phyloP scores from a whole-genome alignment of 1,140 invertebrate genomes.

The Neoseiulus cucumeris region DNA sequence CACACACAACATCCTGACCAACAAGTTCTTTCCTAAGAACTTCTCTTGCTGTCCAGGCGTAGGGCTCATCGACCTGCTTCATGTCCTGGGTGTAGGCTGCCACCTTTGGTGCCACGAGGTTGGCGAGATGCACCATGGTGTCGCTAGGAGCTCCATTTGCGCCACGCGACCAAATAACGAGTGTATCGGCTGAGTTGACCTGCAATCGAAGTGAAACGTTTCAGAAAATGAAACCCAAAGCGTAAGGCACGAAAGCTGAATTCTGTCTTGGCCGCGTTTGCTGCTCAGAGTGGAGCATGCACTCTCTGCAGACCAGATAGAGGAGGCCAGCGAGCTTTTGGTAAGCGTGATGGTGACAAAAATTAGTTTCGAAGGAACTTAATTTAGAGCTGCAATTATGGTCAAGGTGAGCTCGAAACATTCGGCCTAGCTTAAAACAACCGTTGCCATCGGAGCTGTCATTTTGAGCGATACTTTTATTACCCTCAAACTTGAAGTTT shows the following conservation, averaged over 20 bases:
- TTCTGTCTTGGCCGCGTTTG: not conserved
- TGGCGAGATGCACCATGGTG: not conserved
- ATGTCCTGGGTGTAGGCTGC: not conserved
- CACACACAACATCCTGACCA: not conserved
- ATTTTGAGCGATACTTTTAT: no score
- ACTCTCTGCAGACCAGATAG: not conserved
- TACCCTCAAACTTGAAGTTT: no score
- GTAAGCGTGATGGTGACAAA: not conserved
- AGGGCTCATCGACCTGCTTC: not conserved
- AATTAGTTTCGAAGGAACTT: not conserved
- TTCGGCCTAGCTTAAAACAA: no score
- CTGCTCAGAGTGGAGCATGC: not conserved
- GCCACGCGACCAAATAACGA: not conserved
- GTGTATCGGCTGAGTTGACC: not conserved
- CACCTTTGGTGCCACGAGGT: not conserved
- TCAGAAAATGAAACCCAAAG: not conserved
- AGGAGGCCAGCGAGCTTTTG: not conserved
- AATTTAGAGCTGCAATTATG: not conserved
- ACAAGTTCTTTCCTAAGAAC: not conserved
- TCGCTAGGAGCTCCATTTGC: not conserved
- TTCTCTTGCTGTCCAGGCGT: not conserved
- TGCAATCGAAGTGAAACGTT: not conserved
- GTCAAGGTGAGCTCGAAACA: no score
- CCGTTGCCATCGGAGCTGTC: no score
- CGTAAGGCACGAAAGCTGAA: not conserved